Percentiles rank a stretch among this genome's conserved stretches.
phyloP scores from a whole-genome alignment of 2,113 vertebrate species.

The Acanthisitta chloris region DNA sequence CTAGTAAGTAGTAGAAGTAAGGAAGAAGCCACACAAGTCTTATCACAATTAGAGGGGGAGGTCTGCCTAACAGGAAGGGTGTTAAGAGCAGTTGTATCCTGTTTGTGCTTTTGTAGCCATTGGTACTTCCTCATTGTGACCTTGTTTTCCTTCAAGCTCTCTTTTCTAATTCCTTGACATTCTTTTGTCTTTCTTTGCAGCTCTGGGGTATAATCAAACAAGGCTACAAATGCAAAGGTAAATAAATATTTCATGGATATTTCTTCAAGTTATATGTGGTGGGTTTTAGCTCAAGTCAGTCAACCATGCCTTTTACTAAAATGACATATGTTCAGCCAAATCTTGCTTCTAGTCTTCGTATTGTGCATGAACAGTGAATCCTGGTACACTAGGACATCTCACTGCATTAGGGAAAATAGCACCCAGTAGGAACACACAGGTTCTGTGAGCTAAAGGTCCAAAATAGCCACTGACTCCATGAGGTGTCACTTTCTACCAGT shows the following conservation, averaged over 20 bases:
- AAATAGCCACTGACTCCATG: not conserved
- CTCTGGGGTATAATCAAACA: slow-evolving; percentile 99
- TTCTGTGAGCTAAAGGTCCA: not conserved
- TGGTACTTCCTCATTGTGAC: slow-evolving; percentile 65
- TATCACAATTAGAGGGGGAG: slow-evolving; percentile 40
- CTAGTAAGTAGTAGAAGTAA: slow-evolving; percentile 12
- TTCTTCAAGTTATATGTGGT: not conserved
- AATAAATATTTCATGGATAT: not conserved
- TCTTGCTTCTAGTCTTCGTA: not conserved
- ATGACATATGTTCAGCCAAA: not conserved
- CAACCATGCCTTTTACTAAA: not conserved
- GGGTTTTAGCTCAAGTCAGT: not conserved
- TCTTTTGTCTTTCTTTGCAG: slow-evolving; percentile 79
- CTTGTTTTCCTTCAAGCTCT: slow-evolving; percentile 67
- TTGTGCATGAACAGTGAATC: not conserved
- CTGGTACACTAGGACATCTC: not conserved
- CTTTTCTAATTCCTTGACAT: slow-evolving; percentile 56
- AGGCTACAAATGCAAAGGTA: slow-evolving; percentile 99
- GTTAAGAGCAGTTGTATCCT: slow-evolving; percentile 81
- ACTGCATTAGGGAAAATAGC: not conserved
- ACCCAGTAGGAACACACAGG: not conserved
- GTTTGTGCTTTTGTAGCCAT: slow-evolving; percentile 73
- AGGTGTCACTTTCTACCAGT: not conserved
- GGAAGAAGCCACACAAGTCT: slow-evolving; percentile 23
- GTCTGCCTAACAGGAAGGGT: slow-evolving; percentile 79